These are phyloP conservation scores for Drosophila emarginata DNA, from an alignment of 2,888 invertebrate species.

Conservation along the genomic window DNA sequence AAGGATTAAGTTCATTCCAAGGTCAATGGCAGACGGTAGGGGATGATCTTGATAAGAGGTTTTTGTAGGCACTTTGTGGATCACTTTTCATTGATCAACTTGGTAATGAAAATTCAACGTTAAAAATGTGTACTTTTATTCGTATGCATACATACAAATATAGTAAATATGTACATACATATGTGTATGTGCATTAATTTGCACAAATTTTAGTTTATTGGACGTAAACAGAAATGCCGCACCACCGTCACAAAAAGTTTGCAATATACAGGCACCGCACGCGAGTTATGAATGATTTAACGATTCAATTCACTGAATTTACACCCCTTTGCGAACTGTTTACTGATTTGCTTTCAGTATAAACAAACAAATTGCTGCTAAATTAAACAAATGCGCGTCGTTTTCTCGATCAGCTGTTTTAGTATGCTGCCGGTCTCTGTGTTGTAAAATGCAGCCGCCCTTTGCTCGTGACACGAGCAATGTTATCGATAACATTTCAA, in stretches of 20 bases:
- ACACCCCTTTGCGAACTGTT: neutral
- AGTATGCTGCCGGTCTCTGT: neutral
- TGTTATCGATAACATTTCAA: neutral
- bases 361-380: neutral
- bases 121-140: neutral
- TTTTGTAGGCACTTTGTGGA: neutral
- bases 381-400: constrained; percentile 19
- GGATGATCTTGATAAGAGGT: constrained; percentile 1
- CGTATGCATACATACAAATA: neutral
- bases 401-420: constrained; percentile 12
- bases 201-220: neutral
- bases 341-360: neutral
- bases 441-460: neutral
- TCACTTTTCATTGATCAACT: neutral
- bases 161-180: neutral
- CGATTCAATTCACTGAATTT: neutral
- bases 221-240: neutral
- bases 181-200: neutral
- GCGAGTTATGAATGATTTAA: neutral
- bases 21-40: neutral
- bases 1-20: neutral
- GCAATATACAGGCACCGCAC: neutral
- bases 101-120: neutral
- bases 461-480: neutral
- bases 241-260: neutral